Evolutionary conservation across 2,797 vertebrate genomes (phyloP).

Genomic region (Astyanax mexicanus): DNA sequence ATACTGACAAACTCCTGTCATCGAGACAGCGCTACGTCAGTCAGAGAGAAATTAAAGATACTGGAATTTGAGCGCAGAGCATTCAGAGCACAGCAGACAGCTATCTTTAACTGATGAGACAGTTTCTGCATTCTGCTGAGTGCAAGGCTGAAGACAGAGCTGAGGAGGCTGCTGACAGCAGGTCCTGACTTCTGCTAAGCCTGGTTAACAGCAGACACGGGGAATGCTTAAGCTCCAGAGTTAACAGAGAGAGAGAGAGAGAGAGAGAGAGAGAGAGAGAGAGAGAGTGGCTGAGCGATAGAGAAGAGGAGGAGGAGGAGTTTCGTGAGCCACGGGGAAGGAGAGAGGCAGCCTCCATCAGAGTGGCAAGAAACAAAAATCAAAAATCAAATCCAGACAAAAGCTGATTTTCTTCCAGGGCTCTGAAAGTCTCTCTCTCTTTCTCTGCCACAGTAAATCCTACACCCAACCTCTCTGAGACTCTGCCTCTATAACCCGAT

Average conservation of each 20-base stretch:
- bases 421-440: constrained; percentile 50
- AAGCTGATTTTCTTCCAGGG: constrained; percentile 60
- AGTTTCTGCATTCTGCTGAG: not conserved
- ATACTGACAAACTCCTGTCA: too few relatives aligned
- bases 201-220: constrained; percentile 1
- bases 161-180: constrained; percentile 10
- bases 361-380: constrained; percentile 29
- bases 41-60: not conserved
- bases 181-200: constrained; percentile 22
- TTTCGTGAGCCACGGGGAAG: not conserved
- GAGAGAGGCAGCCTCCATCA: constrained; percentile 18
- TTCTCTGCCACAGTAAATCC: constrained; percentile 63
- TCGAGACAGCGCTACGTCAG: too few relatives aligned
- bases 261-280: not conserved
- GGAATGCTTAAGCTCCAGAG: constrained; percentile 24
- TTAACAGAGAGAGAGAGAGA: not conserved
- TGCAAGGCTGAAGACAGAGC: not conserved
- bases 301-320: not conserved
- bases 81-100: not conserved
- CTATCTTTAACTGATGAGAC: constrained; percentile 3
- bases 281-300: not conserved
- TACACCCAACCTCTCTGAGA: constrained; percentile 47
- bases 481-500: constrained; percentile 66
- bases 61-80: constrained; percentile 19
- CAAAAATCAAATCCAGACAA: constrained; percentile 34